Percentiles rank a stretch among this genome's conserved stretches.
These are phyloP conservation scores for Leptinotarsa haldemani DNA, from an alignment of 2,888 invertebrate species.

Conservation along the genomic window DNA sequence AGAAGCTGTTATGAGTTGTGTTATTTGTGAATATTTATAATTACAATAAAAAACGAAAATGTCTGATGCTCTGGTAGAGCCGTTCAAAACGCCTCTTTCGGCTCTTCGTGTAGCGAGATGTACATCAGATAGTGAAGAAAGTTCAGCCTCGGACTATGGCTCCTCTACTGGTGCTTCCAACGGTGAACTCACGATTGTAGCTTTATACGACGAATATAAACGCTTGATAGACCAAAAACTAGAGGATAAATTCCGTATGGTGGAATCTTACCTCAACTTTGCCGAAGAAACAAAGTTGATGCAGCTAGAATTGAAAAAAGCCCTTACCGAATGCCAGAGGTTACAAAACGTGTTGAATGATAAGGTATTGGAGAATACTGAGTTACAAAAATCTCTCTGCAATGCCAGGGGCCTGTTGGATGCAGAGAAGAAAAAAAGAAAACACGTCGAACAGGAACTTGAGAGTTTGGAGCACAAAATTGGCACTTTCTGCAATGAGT, in stretches of 20 bases:
- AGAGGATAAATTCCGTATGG: conserved; percentile 26
- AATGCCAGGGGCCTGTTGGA: conserved; percentile 71
- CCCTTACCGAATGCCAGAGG: conserved; percentile 78
- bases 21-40: neutral
- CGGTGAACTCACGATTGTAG: conserved; percentile 30
- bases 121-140: conserved; percentile 30
- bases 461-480: conserved; percentile 29
- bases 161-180: conserved; percentile 22
- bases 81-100: conserved; percentile 32
- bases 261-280: conserved; percentile 66
- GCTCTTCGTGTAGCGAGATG: conserved; percentile 23
- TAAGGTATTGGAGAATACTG: conserved; percentile 77
- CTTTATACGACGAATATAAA: conserved; percentile 34
- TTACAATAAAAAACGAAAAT: conserved; percentile 5
- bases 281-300: conserved; percentile 79
- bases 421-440: conserved; percentile 35
- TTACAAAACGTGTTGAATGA: conserved; percentile 78
- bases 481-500: conserved; percentile 29
- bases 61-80: conserved; percentile 24
- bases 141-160: conserved; percentile 23
- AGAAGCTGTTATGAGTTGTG: neutral
- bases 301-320: conserved; percentile 75
- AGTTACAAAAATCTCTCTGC: conserved; percentile 83
- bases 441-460: conserved; percentile 28
- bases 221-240: conserved; percentile 32